Conservation (phyloP, 2,888 invertebrate genomes). For the Thyatira batis region DNA sequence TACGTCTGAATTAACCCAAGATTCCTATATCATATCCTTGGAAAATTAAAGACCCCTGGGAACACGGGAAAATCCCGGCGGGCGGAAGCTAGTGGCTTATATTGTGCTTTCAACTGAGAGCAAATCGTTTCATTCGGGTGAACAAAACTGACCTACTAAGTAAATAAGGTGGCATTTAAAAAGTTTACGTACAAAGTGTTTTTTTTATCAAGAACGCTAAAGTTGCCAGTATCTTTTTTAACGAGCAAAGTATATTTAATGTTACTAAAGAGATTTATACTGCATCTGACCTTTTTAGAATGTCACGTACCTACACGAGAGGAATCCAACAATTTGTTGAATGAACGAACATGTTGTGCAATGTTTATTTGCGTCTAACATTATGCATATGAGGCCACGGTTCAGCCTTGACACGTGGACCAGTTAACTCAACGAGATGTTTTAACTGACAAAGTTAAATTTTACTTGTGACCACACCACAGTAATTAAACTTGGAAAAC, state of each 20-base stretch:
- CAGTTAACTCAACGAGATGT: background rate
- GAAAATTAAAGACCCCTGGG: no score
- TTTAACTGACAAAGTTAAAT: background rate
- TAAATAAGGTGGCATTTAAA: no score
- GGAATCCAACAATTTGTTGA: slow-evolving; percentile 3
- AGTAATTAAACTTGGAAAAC: no score
- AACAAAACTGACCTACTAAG: no score
- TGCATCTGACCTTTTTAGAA: background rate
- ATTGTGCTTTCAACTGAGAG: no score
- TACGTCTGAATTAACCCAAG: no score
- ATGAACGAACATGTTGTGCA: slow-evolving; percentile 6
- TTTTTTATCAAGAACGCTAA: background rate
- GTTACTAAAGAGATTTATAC: background rate
- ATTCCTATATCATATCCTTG: no score
- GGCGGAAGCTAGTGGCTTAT: no score
- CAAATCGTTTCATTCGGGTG: no score
- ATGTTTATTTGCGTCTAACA: slow-evolving; percentile 1
- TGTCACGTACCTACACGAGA: background rate
- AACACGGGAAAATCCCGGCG: no score
- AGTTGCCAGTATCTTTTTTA: no score
- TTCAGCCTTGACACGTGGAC: background rate
- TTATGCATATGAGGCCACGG: slow-evolving; percentile 5
- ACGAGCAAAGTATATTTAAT: background rate
- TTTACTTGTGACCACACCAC: background rate
- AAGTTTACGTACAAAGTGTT: background rate